phyloP scores from a whole-genome alignment of 2,113 vertebrate genomes.

The Theristicus caerulescens region DNA sequence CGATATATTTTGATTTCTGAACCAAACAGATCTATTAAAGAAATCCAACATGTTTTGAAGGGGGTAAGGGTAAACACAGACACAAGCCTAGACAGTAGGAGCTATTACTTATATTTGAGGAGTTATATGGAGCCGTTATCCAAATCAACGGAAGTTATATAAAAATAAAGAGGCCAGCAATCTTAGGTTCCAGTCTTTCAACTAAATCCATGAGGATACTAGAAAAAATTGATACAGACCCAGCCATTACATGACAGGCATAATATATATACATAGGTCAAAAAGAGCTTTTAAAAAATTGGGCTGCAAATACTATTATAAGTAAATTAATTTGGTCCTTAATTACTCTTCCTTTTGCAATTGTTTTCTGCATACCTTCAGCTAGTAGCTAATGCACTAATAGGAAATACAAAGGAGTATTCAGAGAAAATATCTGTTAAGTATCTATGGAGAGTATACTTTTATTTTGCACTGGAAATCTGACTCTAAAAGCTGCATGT shows the following conservation, averaged over 20 bases:
- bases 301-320: background rate
- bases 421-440: background rate
- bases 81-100: background rate
- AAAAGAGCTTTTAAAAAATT: background rate
- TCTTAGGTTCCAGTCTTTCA: background rate
- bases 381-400: background rate
- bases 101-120: background rate
- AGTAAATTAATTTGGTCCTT: background rate
- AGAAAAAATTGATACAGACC: background rate
- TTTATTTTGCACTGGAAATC: background rate
- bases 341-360: background rate
- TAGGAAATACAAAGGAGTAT: background rate
- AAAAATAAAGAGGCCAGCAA: background rate
- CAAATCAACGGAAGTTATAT: background rate
- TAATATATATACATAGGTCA: background rate
- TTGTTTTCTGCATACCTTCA: background rate
- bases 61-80: background rate
- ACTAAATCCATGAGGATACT: background rate
- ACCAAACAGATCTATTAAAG: background rate
- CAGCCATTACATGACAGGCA: background rate
- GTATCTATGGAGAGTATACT: background rate
- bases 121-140: background rate
- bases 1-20: background rate
- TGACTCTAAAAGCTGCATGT: background rate
- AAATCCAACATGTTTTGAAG: background rate